Percentiles rank a stretch among this genome's conserved stretches.
Conservation (phyloP, 2,113 vertebrate species). For the Mionectes macconnelli region DNA sequence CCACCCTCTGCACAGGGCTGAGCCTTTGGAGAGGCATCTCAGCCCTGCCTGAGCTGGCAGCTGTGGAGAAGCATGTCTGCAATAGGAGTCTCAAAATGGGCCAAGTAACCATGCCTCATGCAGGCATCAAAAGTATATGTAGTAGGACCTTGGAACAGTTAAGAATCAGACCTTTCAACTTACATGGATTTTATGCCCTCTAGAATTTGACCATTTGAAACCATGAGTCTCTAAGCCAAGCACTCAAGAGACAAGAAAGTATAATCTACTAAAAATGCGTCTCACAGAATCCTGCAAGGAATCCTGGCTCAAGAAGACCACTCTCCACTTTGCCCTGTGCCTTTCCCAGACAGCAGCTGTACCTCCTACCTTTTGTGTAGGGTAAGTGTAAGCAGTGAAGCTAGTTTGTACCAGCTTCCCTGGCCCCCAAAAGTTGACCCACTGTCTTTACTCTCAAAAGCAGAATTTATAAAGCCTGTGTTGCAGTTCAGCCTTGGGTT, state of each 20-base stretch:
- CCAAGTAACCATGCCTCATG: not conserved
- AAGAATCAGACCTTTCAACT: not conserved
- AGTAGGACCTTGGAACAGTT: accelerated
- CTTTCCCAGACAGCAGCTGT: not conserved
- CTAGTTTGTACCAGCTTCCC: not conserved
- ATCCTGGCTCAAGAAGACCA: not conserved
- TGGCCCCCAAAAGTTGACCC: slow-evolving; percentile 5
- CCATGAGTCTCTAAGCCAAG: not conserved
- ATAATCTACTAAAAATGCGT: not conserved
- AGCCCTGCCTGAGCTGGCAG: not conserved
- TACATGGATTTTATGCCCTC: not conserved
- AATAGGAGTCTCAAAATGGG: accelerated
- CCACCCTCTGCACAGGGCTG: not conserved
- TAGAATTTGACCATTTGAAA: not conserved
- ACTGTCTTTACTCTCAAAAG: slow-evolving; percentile 1
- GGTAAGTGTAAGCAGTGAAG: not conserved
- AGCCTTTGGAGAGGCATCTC: not conserved
- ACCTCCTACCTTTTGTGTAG: not conserved
- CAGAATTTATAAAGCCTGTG: not conserved
- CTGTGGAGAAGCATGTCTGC: not conserved
- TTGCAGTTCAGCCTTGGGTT: slow-evolving; percentile 5
- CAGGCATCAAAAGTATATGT: not conserved
- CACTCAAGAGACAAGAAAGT: not conserved
- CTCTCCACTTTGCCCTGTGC: not conserved
- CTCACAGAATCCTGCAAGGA: not conserved